phyloP scores from a whole-genome alignment of 1,140 invertebrate genomes.

The Drosophila miranda region DNA sequence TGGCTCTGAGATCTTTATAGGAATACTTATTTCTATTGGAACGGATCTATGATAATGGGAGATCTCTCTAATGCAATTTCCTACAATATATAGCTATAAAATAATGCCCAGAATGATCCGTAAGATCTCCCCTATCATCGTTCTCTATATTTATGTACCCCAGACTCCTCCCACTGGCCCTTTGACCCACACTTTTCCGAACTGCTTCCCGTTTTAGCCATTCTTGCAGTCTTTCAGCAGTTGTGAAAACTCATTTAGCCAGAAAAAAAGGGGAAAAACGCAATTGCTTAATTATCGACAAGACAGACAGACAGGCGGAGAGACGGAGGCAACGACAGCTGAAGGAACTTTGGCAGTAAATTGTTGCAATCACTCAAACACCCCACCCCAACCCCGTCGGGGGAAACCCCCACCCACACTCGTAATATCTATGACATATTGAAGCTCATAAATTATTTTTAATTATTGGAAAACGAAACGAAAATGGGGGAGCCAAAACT shows the following conservation, averaged over 20 bases:
- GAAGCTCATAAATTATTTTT: constrained; percentile 73
- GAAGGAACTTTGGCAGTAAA: constrained; percentile 55
- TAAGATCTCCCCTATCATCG: no score
- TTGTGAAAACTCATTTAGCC: constrained; percentile 68
- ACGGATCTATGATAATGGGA: no score
- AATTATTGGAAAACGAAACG: constrained; percentile 57
- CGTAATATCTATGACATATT: constrained; percentile 71
- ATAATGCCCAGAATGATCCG: no score
- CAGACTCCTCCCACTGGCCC: no score
- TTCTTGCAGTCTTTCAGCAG: constrained; percentile 7
- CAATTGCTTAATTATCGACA: constrained; percentile 75
- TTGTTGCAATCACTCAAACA: constrained; percentile 68
- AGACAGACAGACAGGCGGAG: constrained; percentile 9
- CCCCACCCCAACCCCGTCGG: not conserved
- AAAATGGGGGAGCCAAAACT: constrained; percentile 14
- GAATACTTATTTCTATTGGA: no score
- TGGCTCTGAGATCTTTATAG: no score
- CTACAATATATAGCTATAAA: no score
- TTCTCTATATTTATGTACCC: no score
- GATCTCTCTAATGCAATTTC: no score
- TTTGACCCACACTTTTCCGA: no score
- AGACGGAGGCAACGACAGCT: constrained; percentile 29
- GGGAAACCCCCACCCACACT: constrained; percentile 19
- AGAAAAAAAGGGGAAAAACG: constrained; percentile 38
- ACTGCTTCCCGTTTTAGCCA: no score